A percentile compares a stretch with the other conserved stretches of the same genome.
phyloP scores from a whole-genome alignment of 92 coral and sea anemone species.

The Paramuricea clavata region DNA sequence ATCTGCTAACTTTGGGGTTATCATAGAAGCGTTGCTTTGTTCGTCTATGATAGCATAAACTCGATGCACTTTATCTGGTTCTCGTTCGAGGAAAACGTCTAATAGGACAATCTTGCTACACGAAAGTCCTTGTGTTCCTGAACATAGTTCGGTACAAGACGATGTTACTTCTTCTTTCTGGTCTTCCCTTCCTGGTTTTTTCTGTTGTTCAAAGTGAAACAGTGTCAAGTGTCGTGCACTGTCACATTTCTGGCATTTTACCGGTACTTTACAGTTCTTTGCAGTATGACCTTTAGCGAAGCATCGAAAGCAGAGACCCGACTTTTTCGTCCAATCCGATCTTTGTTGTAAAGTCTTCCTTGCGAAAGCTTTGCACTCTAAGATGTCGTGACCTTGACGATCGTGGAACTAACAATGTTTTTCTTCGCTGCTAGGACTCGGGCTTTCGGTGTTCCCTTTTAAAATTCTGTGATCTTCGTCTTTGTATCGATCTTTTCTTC shows the following conservation, averaged over 20 bases:
- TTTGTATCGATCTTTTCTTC: too few species aligned
- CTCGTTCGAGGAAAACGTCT: slow-evolving; percentile 44
- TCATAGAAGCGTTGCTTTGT: slow-evolving; percentile 66
- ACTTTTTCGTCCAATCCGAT: neutral
- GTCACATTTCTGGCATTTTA: neutral
- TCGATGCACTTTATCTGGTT: slow-evolving; percentile 37
- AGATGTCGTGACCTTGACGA: neutral
- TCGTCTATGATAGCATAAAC: slow-evolving; percentile 63
- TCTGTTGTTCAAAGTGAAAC: neutral
- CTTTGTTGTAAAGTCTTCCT: neutral
- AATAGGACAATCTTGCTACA: slow-evolving; percentile 63
- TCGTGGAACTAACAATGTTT: neutral
- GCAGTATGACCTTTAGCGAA: neutral
- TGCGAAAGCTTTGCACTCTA: neutral
- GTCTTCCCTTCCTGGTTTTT: neutral
- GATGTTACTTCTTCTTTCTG: neutral
- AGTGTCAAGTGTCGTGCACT: neutral
- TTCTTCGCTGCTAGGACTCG: neutral
- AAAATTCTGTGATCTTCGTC: neutral
- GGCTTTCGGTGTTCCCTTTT: neutral
- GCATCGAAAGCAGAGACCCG: neutral
- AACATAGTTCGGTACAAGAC: neutral
- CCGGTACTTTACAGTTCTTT: neutral
- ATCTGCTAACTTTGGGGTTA: slow-evolving; percentile 55
- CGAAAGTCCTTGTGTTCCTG: slow-evolving; percentile 44